Evolutionary conservation across 2,888 invertebrate species (phyloP).

Genomic region (Luperina testacea): DNA sequence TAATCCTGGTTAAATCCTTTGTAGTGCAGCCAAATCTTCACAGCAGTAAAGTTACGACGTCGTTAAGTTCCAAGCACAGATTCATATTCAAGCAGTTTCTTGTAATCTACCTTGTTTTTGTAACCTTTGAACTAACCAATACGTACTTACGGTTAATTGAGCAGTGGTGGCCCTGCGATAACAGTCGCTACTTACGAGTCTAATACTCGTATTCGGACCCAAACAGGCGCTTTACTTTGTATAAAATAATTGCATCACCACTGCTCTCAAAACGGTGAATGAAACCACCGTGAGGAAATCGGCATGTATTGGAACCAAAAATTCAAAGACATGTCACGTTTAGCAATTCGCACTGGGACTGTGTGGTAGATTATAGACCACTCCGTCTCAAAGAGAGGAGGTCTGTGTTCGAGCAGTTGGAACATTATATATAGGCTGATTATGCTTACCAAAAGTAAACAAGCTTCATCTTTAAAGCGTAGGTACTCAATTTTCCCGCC

Average conservation of each 20-base stretch:
- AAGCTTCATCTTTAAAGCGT: slow-evolving; percentile 22
- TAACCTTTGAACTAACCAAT: not conserved
- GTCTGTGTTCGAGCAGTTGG: not conserved
- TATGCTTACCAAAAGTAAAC: slow-evolving; percentile 24
- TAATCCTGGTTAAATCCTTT: slow-evolving; percentile 12
- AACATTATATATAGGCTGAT: not conserved
- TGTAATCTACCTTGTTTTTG: too few relatives aligned
- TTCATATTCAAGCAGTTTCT: slow-evolving; percentile 1
- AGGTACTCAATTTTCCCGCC: slow-evolving; percentile 19
- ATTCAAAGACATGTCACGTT: not conserved
- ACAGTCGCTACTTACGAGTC: accelerated
- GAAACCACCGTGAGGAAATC: not conserved
- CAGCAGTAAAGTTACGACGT: slow-evolving; percentile 4
- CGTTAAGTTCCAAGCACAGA: slow-evolving; percentile 5
- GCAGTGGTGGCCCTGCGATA: not conserved
- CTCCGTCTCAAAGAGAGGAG: not conserved
- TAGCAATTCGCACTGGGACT: not conserved
- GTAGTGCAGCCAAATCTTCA: slow-evolving; percentile 9
- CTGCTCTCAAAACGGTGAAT: not conserved
- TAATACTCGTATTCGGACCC: too few relatives aligned
- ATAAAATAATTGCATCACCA: not conserved
- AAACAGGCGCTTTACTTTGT: not conserved
- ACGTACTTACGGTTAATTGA: not conserved
- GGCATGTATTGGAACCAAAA: not conserved
- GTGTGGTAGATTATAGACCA: too few relatives aligned